These are phyloP conservation scores for Dendrophyllia cribrosa DNA, from an alignment of 64 coral and sea anemone species.

Conservation along the genomic window DNA sequence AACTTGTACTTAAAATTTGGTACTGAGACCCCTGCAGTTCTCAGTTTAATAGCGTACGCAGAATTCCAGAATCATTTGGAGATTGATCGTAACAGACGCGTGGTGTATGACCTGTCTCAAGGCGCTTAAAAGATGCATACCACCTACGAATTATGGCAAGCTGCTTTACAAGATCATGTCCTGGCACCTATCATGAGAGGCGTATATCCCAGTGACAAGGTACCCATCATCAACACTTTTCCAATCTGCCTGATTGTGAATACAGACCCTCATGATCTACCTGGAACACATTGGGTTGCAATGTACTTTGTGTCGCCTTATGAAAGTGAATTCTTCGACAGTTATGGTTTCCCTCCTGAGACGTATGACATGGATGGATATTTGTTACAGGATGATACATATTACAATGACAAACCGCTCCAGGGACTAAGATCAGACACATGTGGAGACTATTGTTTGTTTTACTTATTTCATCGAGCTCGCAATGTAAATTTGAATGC, in stretches of 20 bases:
- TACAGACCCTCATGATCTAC: not conserved
- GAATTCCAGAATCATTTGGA: too few relatives aligned
- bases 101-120: too few relatives aligned
- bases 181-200: not conserved
- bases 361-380: not conserved
- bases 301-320: too few relatives aligned
- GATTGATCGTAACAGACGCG: too few relatives aligned
- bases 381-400: not conserved
- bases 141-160: not conserved
- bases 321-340: too few relatives aligned
- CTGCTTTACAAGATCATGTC: not conserved
- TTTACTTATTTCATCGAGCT: not conserved
- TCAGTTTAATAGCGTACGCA: too few relatives aligned
- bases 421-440: not conserved
- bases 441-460: constrained; percentile 42
- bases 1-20: constrained; percentile 4
- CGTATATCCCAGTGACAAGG: too few relatives aligned
- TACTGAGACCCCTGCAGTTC: not conserved
- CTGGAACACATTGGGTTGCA: constrained; percentile 43
- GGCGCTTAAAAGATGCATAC: too few relatives aligned
- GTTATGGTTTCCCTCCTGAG: too few relatives aligned
- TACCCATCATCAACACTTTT: too few relatives aligned
- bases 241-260: not conserved
- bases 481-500: not conserved
- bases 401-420: not conserved